Conservation (phyloP, 2,797 vertebrate species). For the Lateolabrax maculatus region DNA sequence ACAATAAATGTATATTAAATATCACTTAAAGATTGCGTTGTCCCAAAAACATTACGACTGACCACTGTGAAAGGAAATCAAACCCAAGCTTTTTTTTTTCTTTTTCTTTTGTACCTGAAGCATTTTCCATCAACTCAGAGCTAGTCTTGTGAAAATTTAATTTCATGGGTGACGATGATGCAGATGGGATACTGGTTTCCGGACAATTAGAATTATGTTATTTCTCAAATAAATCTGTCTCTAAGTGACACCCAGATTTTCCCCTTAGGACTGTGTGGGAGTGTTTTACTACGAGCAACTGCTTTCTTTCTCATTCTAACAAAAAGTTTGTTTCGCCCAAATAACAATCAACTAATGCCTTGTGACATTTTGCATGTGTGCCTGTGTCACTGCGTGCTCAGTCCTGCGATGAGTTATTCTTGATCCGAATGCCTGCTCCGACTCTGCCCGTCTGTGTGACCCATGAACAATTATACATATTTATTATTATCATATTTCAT, state of each 20-base stretch:
- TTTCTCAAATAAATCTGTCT: constrained; percentile 54
- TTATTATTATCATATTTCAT: constrained; percentile 45
- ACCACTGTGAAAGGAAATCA: constrained; percentile 38
- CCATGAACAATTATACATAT: constrained; percentile 41
- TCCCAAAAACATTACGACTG: constrained; percentile 20
- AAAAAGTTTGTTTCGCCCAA: background rate
- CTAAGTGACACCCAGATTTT: constrained; percentile 40
- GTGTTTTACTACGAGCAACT: constrained; percentile 12
- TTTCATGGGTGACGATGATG: constrained; percentile 74
- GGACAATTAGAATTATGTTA: constrained; percentile 63
- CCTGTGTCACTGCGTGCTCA: constrained; percentile 4
- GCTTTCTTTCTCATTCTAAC: background rate
- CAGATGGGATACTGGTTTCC: constrained; percentile 64
- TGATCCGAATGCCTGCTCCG: constrained; percentile 17
- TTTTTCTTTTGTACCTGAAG: constrained; percentile 49
- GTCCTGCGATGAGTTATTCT: constrained; percentile 13
- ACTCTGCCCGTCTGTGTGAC: constrained; percentile 41
- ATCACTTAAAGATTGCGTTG: background rate
- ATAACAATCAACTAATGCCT: constrained; percentile 14
- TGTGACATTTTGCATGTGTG: constrained; percentile 17
- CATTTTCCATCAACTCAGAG: constrained; percentile 64
- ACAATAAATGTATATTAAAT: constrained; percentile 4
- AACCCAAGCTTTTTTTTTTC: background rate
- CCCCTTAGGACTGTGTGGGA: constrained; percentile 4
- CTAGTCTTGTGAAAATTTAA: constrained; percentile 75